Conservation (phyloP, 1,140 invertebrate genomes). For the Tetraneura akinire region DNA sequence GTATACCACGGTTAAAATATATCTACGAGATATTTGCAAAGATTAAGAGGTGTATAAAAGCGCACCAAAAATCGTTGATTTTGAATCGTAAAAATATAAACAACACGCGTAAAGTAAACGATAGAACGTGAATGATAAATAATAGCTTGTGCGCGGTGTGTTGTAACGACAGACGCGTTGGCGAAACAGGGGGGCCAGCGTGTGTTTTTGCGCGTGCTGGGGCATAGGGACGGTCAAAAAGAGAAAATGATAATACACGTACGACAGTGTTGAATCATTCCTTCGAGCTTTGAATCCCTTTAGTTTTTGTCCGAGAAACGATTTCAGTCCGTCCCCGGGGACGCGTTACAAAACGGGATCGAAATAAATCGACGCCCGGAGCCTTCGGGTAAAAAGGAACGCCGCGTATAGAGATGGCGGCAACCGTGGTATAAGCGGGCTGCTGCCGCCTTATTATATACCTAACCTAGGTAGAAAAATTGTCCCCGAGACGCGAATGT, state of each 20-base stretch:
- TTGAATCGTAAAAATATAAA: constrained; percentile 5
- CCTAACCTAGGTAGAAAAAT: constrained; percentile 38
- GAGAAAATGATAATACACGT: constrained; percentile 50
- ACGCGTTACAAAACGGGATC: constrained; percentile 50
- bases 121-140: constrained; percentile 4
- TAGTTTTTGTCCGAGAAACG: constrained; percentile 49
- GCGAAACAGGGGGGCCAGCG: not conserved
- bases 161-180: not conserved
- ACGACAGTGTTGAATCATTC: constrained; percentile 51
- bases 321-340: constrained; percentile 39
- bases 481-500: constrained; percentile 18
- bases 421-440: not conserved
- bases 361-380: constrained; percentile 46
- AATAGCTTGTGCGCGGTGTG: not conserved
- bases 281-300: constrained; percentile 45
- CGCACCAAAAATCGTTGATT: not conserved
- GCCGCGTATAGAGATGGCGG: not conserved
- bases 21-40: not conserved
- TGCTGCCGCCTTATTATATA: no score
- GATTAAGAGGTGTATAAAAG: not conserved
- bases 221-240: constrained; percentile 12
- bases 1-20: no score
- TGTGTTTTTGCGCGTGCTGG: constrained; percentile 8
- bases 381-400: constrained; percentile 47
- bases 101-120: not conserved